These are phyloP conservation scores for Perodicticus potto DNA, from an alignment of 2,797 vertebrate species.

Conservation along the genomic window DNA sequence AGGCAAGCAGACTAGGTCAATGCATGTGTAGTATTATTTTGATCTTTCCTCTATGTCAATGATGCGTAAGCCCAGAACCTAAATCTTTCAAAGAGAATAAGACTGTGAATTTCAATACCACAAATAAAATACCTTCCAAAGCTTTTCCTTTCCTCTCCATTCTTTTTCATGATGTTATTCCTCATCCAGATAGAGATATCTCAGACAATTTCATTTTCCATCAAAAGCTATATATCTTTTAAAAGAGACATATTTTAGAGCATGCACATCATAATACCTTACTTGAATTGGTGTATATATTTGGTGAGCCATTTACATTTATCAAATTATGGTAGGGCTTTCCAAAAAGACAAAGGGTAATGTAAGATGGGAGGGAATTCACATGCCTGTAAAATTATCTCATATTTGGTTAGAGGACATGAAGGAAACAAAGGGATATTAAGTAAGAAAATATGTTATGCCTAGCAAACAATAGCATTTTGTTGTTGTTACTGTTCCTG, in stretches of 20 bases:
- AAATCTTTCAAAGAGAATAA: neutral
- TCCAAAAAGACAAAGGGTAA: neutral
- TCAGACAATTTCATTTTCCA: neutral
- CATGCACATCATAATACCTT: neutral
- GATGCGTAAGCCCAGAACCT: neutral
- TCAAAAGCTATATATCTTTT: neutral
- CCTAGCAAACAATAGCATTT: neutral
- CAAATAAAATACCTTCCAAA: neutral
- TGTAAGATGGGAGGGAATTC: neutral
- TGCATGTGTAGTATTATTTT: neutral
- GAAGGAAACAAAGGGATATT: neutral
- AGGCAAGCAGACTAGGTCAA: neutral
- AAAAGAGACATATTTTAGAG: neutral
- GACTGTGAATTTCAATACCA: neutral
- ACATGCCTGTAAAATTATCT: neutral
- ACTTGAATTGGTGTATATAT: neutral
- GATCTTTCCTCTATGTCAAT: neutral
- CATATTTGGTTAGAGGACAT: conserved; percentile 16
- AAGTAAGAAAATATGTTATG: neutral
- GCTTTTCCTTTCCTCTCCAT: neutral
- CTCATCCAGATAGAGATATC: neutral
- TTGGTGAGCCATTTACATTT: neutral
- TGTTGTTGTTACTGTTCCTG: too few relatives aligned
- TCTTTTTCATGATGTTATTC: neutral
- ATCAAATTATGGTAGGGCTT: neutral